Base-by-base conservation (phyloP, 2,888 invertebrate genomes). In the Pherbina coryleti region DNA sequence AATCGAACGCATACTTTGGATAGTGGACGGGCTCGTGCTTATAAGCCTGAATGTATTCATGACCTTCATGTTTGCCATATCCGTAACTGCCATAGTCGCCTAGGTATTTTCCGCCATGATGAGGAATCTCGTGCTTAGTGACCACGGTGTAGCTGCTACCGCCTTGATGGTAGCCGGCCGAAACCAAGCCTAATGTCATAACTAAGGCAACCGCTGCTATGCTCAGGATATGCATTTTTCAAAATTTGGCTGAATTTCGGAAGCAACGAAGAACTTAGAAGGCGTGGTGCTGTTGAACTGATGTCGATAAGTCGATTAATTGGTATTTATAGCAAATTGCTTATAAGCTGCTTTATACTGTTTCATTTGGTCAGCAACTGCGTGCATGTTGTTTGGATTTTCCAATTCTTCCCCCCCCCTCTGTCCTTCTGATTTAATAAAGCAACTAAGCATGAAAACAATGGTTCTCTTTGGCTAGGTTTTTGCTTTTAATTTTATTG, bases 1-100 rank as follows among this genome's bases (percentile, higher is more conserved):
- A 91, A 80, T 91, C 90, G 80, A 89, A 91, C 22, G 88, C 85
- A 79, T 91, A 91, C 83, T 90, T 90, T 53, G 91, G 91, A 82
- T 91, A 86, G 55, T 88, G 87, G 84, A 89, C 81, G 25, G 85
- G 91, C 25, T 92, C 91, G 77, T 86, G 78, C 44, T 91, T 83
- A 62, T 91, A 81, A 7, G 82, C 74, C 28, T 84, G 78, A 57
- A 81, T 77, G 22, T 80, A 78, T 19, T 79, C 84, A 78, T 80
- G 79, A 17, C 80, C 81, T 55, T 76, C 64, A 53, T 25, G 74
- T 28, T 78, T 44, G n/a, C 78, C 73, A 71, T 91, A 79, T n/a
- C 74, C 67, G 31, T 75, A 25, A 44, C 67, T 28, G 22, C 74
- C 81, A 53, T 83, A 80, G 67, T 81, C 80, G 31, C 77, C 80